Base-by-base conservation (phyloP, 1,140 invertebrate genomes). In the Philotrypesis tridentata region DNA sequence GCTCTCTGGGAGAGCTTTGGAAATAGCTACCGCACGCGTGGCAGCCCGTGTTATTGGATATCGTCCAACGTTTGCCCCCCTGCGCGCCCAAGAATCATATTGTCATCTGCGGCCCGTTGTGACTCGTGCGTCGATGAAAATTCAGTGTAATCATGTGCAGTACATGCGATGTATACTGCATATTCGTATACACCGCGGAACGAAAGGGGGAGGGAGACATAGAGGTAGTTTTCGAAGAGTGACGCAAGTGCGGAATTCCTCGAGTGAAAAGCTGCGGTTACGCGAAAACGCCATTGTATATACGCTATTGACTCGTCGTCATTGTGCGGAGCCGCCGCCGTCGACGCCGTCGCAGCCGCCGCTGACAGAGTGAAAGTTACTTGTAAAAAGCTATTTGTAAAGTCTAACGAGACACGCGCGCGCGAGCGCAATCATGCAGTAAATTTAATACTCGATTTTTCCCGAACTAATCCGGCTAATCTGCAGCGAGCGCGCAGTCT, bases 41-140 rank as follows among this genome's bases (percentile, higher is more conserved):
- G 33, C 33, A 37, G 9, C 4, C 9, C 5, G 48, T 55, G 48
- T n/a, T 21, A 5, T 71, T 70, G 65, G 77, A 71, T 27, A n/a
- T 60, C 23, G 21, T 78, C 65, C 40, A 78, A 78, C 11, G 68
- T 68, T 78, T 78, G n/a, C n/a, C n/a, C n/a, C n/a, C 9, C 68
- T 70, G 40, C 25, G 48, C n/a, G n/a, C n/a, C n/a, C n/a, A n/a
- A 70, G 37, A 78, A 78, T 78, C 31, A 55, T 55, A 78, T n/a
- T 55, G 48, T 65, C 63, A 23, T 23, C n/a, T 23, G 63, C 40
- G 12, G 40, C 40, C 40, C 12, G 17, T 43, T 2, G 40, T 14
- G 4, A 40, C 37, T 40, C 37, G 37, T 40, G 12, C n/a, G 12
- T 40, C 17, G 40, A 43, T 43, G 40, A 43, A 43, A 43, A 14